A percentile compares a stretch with the other conserved stretches of the same genome.
Conservation (phyloP, 2,888 invertebrate genomes). For the Patella caerulea region DNA sequence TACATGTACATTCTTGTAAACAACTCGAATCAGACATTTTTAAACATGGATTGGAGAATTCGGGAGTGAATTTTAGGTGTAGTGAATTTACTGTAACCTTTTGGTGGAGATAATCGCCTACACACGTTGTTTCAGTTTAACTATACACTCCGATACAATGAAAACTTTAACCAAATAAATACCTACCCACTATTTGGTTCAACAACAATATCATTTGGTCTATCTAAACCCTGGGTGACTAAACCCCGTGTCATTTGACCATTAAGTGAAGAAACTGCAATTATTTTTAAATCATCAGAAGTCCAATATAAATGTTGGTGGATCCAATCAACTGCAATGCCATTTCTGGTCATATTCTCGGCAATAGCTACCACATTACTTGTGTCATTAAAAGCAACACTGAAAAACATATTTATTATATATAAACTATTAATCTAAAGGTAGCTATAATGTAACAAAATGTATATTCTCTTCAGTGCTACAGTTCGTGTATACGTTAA, state of each 20-base stretch:
- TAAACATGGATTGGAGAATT: background rate
- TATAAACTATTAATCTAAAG: too few species aligned
- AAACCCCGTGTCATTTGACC: slow-evolving; percentile 92
- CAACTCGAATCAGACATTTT: too few species aligned
- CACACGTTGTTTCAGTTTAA: too few species aligned
- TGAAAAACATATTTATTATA: too few species aligned
- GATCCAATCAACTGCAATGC: slow-evolving; percentile 97
- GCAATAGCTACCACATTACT: too few species aligned
- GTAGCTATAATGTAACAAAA: too few species aligned
- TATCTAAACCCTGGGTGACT: slow-evolving; percentile 83
- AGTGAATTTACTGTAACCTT: too few species aligned
- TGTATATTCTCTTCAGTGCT: too few species aligned
- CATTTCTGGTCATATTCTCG: slow-evolving; percentile 91
- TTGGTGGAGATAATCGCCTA: too few species aligned
- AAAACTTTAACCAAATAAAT: background rate
- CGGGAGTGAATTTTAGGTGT: background rate
- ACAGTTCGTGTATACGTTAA: too few species aligned
- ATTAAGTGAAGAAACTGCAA: slow-evolving; percentile 88
- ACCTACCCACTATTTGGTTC: slow-evolving; percentile 63
- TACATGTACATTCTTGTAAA: too few species aligned
- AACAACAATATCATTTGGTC: slow-evolving; percentile 77
- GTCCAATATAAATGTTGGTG: slow-evolving; percentile 91
- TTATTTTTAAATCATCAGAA: slow-evolving; percentile 92
- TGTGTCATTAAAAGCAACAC: too few species aligned
- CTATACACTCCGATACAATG: background rate